A percentile compares a stretch with the other conserved stretches of the same genome.
Conservation (phyloP, 2,797 vertebrate genomes). For the Cebuella pygmaea region DNA sequence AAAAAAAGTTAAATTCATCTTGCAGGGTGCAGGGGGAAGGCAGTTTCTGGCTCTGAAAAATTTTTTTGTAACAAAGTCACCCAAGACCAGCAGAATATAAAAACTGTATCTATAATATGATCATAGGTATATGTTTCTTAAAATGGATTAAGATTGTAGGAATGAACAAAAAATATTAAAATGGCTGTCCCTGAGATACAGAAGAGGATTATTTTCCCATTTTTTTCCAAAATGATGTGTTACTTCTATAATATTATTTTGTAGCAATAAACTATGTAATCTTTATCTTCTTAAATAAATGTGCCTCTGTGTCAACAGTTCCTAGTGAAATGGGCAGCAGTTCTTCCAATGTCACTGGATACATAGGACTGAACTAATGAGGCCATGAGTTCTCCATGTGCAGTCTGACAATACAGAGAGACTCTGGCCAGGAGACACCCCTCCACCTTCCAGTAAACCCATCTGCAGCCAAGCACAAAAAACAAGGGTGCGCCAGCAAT, state of each 20-base stretch:
- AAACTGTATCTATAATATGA: constrained; percentile 9
- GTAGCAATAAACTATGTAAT: not conserved
- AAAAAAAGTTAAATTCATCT: not conserved
- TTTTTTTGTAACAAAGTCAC: constrained; percentile 31
- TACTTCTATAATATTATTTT: constrained; percentile 9
- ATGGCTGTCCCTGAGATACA: not conserved
- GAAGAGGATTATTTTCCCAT: not conserved
- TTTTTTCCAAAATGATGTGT: not conserved
- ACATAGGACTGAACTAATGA: not conserved
- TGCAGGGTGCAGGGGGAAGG: not conserved
- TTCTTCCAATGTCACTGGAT: not conserved
- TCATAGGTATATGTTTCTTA: not conserved
- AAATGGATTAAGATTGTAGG: not conserved
- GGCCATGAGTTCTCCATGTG: not conserved
- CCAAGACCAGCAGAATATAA: constrained; percentile 8
- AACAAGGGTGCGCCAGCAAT: accelerated
- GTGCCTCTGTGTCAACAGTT: not conserved
- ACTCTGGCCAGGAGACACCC: accelerated
- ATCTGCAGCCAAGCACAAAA: not conserved
- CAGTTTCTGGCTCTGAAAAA: constrained; percentile 25
- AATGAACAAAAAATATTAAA: constrained; percentile 23
- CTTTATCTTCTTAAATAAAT: not conserved
- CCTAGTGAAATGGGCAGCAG: not conserved
- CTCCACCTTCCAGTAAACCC: not conserved
- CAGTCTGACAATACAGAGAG: not conserved